A percentile compares a stretch with the other conserved stretches of the same genome.
Evolutionary conservation across 2,113 vertebrate species (phyloP).

Genomic region (Burhinus oedicnemus): DNA sequence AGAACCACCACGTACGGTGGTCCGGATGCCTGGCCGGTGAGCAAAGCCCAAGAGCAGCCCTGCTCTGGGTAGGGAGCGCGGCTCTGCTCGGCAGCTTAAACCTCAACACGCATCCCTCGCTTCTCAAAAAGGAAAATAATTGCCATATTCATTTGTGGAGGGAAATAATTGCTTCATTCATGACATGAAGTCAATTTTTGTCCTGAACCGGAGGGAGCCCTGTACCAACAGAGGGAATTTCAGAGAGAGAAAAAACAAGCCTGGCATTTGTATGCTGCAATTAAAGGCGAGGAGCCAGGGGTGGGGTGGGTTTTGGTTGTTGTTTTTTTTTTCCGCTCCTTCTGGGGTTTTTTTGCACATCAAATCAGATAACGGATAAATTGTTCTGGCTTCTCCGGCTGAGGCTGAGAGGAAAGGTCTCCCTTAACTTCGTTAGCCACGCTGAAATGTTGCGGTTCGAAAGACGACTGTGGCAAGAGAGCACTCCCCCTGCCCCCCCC

Average conservation of each 20-base stretch:
- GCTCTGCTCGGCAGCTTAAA: neutral
- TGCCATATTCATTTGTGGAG: constrained; percentile 9
- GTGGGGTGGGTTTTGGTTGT: neutral
- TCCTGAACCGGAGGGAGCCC: constrained; percentile 36
- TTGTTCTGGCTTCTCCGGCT: neutral
- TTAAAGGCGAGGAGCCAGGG: neutral
- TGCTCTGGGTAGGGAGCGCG: accelerated
- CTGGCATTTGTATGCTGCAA: constrained; percentile 12
- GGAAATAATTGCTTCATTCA: constrained; percentile 45
- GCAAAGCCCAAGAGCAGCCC: neutral
- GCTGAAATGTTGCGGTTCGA: neutral
- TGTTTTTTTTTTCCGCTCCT: too few relatives aligned
- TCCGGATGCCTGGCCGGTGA: accelerated
- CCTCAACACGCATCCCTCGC: neutral
- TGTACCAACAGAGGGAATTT: constrained; percentile 29
- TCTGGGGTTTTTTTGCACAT: neutral
- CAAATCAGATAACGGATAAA: neutral
- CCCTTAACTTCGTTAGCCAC: neutral
- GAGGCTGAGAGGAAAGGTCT: neutral
- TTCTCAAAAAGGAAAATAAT: neutral
- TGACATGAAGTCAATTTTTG: constrained; percentile 53
- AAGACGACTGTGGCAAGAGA: neutral
- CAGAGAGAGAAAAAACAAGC: constrained; percentile 11
- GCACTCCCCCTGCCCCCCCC: too few relatives aligned
- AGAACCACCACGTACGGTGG: neutral